Evolutionary conservation across 2,797 vertebrate species (phyloP).

Genomic region (Philypnodon macrostomus): DNA sequence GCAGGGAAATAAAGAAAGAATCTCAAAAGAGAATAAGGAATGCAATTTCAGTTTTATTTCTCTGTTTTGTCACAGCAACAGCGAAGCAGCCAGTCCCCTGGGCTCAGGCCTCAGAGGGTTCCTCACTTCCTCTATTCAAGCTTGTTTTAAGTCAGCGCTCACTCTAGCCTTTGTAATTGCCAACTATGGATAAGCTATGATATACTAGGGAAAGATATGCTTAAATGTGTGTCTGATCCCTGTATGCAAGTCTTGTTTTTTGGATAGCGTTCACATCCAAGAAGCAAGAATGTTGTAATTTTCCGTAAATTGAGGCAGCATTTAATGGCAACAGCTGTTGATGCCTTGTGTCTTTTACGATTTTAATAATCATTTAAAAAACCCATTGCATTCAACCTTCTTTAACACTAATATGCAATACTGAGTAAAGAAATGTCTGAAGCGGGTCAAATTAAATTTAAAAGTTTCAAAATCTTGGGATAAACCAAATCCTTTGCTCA

Average conservation of each 20-base stretch:
- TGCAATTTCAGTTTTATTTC: slow-evolving; percentile 24
- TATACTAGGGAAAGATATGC: background rate
- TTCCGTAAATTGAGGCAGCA: too few species aligned
- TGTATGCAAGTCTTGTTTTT: background rate
- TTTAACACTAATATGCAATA: too few species aligned
- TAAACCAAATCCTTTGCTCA: too few species aligned
- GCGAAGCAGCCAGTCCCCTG: slow-evolving; percentile 8
- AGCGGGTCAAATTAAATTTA: too few species aligned
- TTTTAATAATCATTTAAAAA: too few species aligned
- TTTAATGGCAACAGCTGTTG: too few species aligned
- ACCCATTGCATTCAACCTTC: too few species aligned
- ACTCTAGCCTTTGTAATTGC: background rate
- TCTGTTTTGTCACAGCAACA: slow-evolving; percentile 20
- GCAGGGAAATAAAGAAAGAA: slow-evolving; percentile 10
- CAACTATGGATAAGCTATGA: background rate
- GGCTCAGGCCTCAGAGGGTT: slow-evolving; percentile 16
- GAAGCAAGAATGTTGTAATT: too few species aligned
- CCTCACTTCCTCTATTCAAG: slow-evolving; percentile 2
- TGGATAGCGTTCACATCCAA: too few species aligned
- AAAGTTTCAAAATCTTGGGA: too few species aligned
- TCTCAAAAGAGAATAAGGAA: slow-evolving; percentile 3
- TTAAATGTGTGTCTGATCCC: background rate
- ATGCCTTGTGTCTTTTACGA: too few species aligned
- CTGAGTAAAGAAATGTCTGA: too few species aligned
- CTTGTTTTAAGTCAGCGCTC: background rate